Percentiles rank a stretch among this genome's conserved stretches.
phyloP scores from a whole-genome alignment of 35 echinoderm and acorn worm species.

The Ophiothrix spiculata region DNA sequence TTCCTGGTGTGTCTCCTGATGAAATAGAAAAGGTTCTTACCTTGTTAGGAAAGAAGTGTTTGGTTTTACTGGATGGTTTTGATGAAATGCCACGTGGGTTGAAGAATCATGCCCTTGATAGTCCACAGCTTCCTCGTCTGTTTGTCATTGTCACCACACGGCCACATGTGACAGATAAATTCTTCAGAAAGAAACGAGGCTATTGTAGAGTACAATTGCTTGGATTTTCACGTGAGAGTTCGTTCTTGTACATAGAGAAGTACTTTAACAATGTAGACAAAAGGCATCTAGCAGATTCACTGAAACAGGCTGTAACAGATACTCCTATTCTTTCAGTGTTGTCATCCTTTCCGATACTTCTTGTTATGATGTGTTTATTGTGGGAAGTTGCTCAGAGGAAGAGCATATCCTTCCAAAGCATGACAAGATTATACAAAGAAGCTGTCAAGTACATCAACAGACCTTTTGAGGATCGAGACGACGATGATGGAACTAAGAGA shows the following conservation, averaged over 20 bases:
- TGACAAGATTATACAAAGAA: not conserved
- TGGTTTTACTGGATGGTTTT: conserved; percentile 17
- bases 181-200: not conserved
- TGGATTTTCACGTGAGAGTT: not conserved
- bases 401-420: not conserved
- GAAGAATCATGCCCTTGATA: not conserved
- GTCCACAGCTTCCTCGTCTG: not conserved
- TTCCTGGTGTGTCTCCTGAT: not conserved
- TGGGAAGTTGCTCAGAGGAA: not conserved
- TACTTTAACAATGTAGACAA: not conserved
- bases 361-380: not conserved
- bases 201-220: not conserved
- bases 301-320: not conserved
- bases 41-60: not conserved
- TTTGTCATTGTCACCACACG: conserved; percentile 16
- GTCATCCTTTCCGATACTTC: not conserved
- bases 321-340: not conserved
- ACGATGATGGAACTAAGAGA: not conserved
- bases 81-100: conserved; percentile 5
- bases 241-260: not conserved
- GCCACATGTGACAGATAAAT: not conserved
- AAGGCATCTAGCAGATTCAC: not conserved
- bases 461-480: not conserved
- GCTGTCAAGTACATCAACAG: not conserved
- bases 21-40: not conserved